A percentile compares a stretch with the other conserved stretches of the same genome.
These are phyloP conservation scores for Drosophila dives DNA, from an alignment of 2,888 invertebrate species.

Conservation along the genomic window DNA sequence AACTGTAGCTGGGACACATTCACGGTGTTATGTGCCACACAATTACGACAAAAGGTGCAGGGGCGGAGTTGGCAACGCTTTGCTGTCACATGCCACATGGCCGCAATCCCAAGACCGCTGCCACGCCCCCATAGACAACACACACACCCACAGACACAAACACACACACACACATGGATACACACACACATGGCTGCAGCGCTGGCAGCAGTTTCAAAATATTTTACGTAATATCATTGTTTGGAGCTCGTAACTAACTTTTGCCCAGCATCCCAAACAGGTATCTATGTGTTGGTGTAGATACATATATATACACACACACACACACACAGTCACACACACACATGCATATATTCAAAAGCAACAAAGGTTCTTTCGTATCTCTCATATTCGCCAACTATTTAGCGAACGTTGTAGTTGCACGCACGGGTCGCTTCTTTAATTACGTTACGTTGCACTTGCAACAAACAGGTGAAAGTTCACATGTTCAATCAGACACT, in stretches of 20 bases:
- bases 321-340: neutral
- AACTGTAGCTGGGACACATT: slow-evolving; percentile 28
- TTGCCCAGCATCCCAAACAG: slow-evolving; percentile 54
- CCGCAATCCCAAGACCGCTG: slow-evolving; percentile 70
- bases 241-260: slow-evolving; percentile 80
- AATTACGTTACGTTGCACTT: slow-evolving; percentile 22
- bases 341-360: slow-evolving; percentile 13
- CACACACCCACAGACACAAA: slow-evolving; percentile 19
- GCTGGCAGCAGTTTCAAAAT: slow-evolving; percentile 71
- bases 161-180: neutral
- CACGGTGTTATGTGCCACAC: slow-evolving; percentile 79
- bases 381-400: slow-evolving; percentile 74
- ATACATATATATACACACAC: neutral
- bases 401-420: slow-evolving; percentile 57
- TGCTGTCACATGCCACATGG: slow-evolving; percentile 81
- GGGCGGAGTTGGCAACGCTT: slow-evolving; percentile 72
- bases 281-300: slow-evolving; percentile 33
- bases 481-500: neutral
- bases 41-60: slow-evolving; percentile 77
- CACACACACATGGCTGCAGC: slow-evolving; percentile 23
- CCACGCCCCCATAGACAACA: slow-evolving; percentile 54
- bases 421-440: slow-evolving; percentile 34
- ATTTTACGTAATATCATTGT: slow-evolving; percentile 82
- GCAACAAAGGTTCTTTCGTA: slow-evolving; percentile 57
- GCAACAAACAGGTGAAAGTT: neutral